Conservation (phyloP, 2,888 invertebrate genomes). For the Caenorhabditis becei region DNA sequence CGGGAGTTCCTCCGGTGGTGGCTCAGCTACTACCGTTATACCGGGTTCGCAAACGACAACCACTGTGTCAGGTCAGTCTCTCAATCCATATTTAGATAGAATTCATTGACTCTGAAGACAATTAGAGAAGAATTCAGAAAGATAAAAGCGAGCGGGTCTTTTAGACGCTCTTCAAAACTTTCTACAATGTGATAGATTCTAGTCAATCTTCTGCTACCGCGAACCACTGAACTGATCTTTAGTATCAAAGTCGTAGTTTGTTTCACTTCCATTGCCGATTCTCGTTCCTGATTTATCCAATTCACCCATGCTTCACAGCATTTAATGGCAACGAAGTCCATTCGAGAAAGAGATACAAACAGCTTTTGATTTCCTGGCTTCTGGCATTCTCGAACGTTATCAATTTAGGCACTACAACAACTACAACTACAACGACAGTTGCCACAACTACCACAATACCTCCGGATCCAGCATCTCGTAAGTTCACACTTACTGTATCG, state of each 20-base stretch:
- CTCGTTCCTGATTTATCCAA: neutral
- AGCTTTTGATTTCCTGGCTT: too few relatives aligned
- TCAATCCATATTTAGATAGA: too few relatives aligned
- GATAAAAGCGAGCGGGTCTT: too few relatives aligned
- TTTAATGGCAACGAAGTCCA: neutral
- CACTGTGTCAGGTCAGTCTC: too few relatives aligned
- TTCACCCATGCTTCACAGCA: neutral
- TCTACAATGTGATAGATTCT: too few relatives aligned
- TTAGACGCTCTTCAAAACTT: too few relatives aligned
- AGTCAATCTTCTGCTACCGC: too few relatives aligned
- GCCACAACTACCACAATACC: slow-evolving; percentile 22
- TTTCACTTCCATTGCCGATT: neutral
- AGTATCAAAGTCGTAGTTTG: neutral
- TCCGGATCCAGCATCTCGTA: slow-evolving; percentile 30
- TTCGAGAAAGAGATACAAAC: too few relatives aligned
- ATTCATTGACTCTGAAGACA: too few relatives aligned
- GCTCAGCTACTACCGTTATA: too few relatives aligned
- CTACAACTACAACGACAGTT: slow-evolving; percentile 16
- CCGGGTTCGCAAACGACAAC: too few relatives aligned
- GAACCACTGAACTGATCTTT: neutral
- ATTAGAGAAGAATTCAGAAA: too few relatives aligned
- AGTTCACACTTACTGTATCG: neutral
- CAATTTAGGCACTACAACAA: neutral
- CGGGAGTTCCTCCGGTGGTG: neutral
- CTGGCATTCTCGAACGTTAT: neutral